A percentile compares a stretch with the other conserved stretches of the same genome.
Conservation (phyloP, 2,113 vertebrate species). For the Acrocephalus kingi region DNA sequence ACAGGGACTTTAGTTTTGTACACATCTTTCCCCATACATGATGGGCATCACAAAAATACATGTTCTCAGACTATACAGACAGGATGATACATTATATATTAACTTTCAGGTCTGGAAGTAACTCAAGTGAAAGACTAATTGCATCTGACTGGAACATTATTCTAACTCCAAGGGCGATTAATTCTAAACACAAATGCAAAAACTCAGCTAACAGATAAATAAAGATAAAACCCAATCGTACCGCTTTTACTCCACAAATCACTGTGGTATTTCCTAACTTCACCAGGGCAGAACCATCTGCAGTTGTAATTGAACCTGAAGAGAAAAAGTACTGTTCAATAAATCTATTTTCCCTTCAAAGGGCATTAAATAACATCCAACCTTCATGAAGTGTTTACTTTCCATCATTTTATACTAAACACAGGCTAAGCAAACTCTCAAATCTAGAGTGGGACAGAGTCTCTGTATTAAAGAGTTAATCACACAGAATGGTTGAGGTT, state of each 20-base stretch:
- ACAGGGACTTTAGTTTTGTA: not conserved
- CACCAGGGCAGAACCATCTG: slow-evolving; percentile 93
- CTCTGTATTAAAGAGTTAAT: not conserved
- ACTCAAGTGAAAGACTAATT: not conserved
- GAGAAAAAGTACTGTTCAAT: not conserved
- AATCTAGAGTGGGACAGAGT: not conserved
- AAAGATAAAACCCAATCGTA: slow-evolving; percentile 58
- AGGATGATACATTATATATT: not conserved
- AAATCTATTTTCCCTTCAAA: not conserved
- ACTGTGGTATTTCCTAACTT: slow-evolving; percentile 95
- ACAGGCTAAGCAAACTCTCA: not conserved
- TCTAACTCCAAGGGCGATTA: not conserved
- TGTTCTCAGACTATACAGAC: not conserved
- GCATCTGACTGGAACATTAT: not conserved
- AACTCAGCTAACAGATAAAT: not conserved
- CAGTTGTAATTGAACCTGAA: slow-evolving; percentile 93
- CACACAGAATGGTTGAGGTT: not conserved
- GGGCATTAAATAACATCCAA: not conserved
- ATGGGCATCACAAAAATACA: not conserved
- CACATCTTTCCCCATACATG: not conserved
- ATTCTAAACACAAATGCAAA: not conserved
- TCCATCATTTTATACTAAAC: not conserved
- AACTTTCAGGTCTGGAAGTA: not conserved
- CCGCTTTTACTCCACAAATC: slow-evolving; percentile 94
- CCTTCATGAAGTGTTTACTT: not conserved